Conservation (phyloP, 2,888 invertebrate species). For the Hermaeophaga mercurialis region DNA sequence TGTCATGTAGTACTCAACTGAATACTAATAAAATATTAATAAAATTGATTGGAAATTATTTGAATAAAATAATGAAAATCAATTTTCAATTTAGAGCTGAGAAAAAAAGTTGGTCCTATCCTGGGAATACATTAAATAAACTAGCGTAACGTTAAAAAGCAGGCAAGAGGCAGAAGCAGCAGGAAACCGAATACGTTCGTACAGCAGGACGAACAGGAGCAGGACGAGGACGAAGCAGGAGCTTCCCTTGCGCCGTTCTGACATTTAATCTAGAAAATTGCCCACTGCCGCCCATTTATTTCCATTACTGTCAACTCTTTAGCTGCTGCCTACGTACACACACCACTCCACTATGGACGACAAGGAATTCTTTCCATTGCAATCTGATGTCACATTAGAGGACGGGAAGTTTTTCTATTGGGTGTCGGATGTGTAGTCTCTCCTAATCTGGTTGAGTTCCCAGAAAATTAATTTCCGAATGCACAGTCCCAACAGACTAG, state of each 20-base stretch:
- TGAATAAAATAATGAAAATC: too few relatives aligned
- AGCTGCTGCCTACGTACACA: slow-evolving; percentile 48
- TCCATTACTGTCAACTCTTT: slow-evolving; percentile 67
- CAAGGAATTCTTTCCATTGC: slow-evolving; percentile 19
- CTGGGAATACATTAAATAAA: background rate
- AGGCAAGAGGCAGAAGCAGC: slow-evolving; percentile 31
- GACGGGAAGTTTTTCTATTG: slow-evolving; percentile 45
- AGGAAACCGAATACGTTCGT: slow-evolving; percentile 6
- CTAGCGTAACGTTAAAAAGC: slow-evolving; percentile 17
- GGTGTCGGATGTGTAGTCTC: slow-evolving; percentile 19
- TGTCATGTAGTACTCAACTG: too few relatives aligned
- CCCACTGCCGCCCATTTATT: slow-evolving; percentile 65
- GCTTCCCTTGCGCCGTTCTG: slow-evolving; percentile 58
- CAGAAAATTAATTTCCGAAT: slow-evolving; percentile 22
- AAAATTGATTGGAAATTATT: too few relatives aligned
- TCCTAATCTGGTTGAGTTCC: slow-evolving; percentile 15
- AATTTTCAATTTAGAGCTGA: too few relatives aligned
- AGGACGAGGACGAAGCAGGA: slow-evolving; percentile 46
- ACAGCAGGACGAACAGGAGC: slow-evolving; percentile 22
- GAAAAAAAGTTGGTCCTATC: too few relatives aligned
- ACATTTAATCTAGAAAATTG: slow-evolving; percentile 72
- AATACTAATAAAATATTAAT: too few relatives aligned
- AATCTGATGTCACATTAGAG: slow-evolving; percentile 57
- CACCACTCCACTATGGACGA: slow-evolving; percentile 22
- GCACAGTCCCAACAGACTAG: slow-evolving; percentile 2